A percentile compares a stretch with the other conserved stretches of the same genome.
Evolutionary conservation across 2,797 vertebrate genomes (phyloP).

Genomic region (Cebuella pygmaea): DNA sequence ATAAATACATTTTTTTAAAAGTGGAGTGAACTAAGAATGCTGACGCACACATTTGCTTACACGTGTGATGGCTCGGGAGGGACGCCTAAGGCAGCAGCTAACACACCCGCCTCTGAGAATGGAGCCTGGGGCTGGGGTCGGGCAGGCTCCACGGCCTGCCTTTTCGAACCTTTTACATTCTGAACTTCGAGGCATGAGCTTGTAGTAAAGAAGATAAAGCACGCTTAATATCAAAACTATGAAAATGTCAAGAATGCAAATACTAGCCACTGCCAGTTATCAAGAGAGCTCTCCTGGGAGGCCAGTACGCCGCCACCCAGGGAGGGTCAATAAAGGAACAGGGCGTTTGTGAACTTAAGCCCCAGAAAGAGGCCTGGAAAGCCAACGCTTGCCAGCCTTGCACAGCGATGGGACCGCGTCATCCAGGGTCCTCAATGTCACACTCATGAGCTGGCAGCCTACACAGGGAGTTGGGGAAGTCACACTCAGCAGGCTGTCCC

Average conservation of each 20-base stretch:
- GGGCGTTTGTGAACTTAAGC: accelerated
- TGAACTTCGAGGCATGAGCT: no score
- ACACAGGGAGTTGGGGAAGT: no score
- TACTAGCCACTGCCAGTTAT: accelerated
- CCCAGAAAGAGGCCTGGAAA: neutral
- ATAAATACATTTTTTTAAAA: no score
- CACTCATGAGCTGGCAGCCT: neutral
- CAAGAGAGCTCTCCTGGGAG: neutral
- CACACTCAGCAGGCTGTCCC: neutral
- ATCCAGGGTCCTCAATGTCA: neutral
- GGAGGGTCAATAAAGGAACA: accelerated
- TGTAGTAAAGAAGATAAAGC: neutral
- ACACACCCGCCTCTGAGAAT: accelerated
- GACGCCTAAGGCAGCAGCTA: accelerated
- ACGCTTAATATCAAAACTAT: accelerated
- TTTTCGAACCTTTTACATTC: neutral
- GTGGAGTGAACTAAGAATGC: neutral
- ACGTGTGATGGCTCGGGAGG: accelerated
- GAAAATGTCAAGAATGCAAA: neutral
- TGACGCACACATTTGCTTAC: accelerated
- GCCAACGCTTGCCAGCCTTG: accelerated
- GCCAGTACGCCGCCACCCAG: neutral
- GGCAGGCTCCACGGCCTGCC: accelerated
- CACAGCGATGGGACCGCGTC: accelerated
- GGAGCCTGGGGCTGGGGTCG: accelerated